phyloP scores from a whole-genome alignment of 2,113 vertebrate species.

The Larimichthys crocea region DNA sequence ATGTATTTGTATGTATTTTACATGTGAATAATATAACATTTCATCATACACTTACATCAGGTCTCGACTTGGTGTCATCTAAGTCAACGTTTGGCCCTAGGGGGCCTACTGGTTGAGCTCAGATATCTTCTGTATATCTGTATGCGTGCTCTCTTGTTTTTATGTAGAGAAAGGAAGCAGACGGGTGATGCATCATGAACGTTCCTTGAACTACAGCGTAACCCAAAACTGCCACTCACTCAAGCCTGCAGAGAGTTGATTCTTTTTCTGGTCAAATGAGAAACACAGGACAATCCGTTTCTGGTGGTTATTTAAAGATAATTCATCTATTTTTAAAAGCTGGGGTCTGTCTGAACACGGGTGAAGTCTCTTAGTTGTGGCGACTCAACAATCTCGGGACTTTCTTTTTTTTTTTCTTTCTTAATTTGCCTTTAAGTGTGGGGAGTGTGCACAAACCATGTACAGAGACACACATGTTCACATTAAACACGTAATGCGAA shows the following conservation, averaged over 20 bases:
- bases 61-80: slow-evolving; percentile 22
- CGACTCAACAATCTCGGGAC: slow-evolving; percentile 22
- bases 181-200: slow-evolving; percentile 47
- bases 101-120: slow-evolving; percentile 13
- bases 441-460: slow-evolving; percentile 22
- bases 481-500: slow-evolving; percentile 48
- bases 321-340: slow-evolving; percentile 65
- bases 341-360: slow-evolving; percentile 45
- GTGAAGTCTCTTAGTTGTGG: slow-evolving; percentile 62
- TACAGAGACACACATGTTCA: slow-evolving; percentile 43
- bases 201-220: slow-evolving; percentile 54
- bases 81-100: slow-evolving; percentile 7
- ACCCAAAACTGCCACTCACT: slow-evolving; percentile 66
- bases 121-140: background rate
- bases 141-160: slow-evolving; percentile 21
- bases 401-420: slow-evolving; percentile 23
- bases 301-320: slow-evolving; percentile 66
- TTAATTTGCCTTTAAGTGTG: slow-evolving; percentile 54
- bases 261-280: slow-evolving; percentile 54
- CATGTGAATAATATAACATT: slow-evolving; percentile 47
- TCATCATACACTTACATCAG: slow-evolving; percentile 25
- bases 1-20: slow-evolving; percentile 46
- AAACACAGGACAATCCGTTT: slow-evolving; percentile 45
- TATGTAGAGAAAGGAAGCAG: slow-evolving; percentile 20
- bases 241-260: slow-evolving; percentile 47